A percentile compares a stretch with the other conserved stretches of the same genome.
Conservation (phyloP, 2,113 vertebrate genomes). For the Lethenteron reissneri region DNA sequence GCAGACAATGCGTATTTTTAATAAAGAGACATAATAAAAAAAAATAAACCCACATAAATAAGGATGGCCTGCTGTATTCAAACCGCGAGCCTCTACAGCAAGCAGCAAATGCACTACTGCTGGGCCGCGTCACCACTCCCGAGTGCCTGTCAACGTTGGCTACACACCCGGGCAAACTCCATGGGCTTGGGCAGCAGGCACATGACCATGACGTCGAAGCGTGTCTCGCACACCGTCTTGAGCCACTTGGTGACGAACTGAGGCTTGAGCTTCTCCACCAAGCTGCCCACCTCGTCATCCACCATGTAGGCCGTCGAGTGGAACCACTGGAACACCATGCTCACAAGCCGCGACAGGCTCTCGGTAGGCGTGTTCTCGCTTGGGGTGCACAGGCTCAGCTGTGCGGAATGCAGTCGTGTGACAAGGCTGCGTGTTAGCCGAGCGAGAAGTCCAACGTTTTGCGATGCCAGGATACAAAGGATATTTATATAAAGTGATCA, state of each 20-base stretch:
- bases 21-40: too few species aligned
- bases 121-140: too few species aligned
- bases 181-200: conserved; percentile 93
- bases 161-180: conserved; percentile 68
- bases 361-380: conserved; percentile 95
- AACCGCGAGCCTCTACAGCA: too few species aligned
- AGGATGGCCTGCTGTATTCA: too few species aligned
- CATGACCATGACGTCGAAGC: conserved; percentile 99
- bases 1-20: too few species aligned
- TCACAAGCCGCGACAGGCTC: conserved; percentile 77
- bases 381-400: conserved; percentile 93
- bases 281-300: conserved; percentile 92
- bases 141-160: too few species aligned
- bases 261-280: conserved; percentile 96
- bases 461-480: too few species aligned
- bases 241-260: conserved; percentile 98
- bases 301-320: conserved; percentile 98
- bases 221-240: conserved; percentile 86
- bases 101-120: too few species aligned
- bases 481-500: too few species aligned
- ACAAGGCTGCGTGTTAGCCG: too few species aligned
- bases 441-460: too few species aligned
- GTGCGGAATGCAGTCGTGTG: conserved; percentile 9
- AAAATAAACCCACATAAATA: too few species aligned
- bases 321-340: conserved; percentile 99